A percentile compares a stretch with the other conserved stretches of the same genome.
phyloP scores from a whole-genome alignment of 2,888 invertebrate genomes.

The Troides helena region DNA sequence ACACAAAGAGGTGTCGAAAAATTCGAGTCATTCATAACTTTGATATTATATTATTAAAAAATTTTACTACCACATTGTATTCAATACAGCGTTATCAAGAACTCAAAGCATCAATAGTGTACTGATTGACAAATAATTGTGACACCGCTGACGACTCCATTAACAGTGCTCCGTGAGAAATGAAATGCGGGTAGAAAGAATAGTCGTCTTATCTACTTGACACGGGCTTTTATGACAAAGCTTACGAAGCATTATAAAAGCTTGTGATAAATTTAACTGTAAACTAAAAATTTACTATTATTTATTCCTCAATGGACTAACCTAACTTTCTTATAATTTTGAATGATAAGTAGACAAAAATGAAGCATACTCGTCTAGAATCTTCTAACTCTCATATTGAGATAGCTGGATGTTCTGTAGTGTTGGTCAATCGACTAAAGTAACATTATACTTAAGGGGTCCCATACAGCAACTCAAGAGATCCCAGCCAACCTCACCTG shows the following conservation, averaged over 20 bases:
- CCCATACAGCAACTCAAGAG: too few relatives aligned
- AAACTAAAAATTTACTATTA: too few relatives aligned
- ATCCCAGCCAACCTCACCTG: too few relatives aligned
- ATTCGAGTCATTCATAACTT: conserved; percentile 10
- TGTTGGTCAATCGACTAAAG: too few relatives aligned
- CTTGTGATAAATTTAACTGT: background rate
- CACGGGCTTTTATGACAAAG: conserved; percentile 15
- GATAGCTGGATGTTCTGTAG: too few relatives aligned
- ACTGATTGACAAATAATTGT: conserved; percentile 8
- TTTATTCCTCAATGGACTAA: too few relatives aligned
- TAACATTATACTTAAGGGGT: too few relatives aligned
- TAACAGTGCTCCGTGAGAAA: conserved; percentile 26
- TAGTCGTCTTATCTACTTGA: conserved; percentile 16
- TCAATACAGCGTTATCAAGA: background rate
- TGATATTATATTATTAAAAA: conserved; percentile 16
- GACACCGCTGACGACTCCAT: conserved; percentile 14
- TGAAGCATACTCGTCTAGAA: too few relatives aligned
- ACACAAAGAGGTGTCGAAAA: conserved; percentile 5
- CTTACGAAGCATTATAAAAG: background rate
- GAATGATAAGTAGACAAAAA: too few relatives aligned
- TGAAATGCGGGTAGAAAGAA: conserved; percentile 24
- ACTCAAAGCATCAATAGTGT: conserved; percentile 19
- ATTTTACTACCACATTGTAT: conserved; percentile 13
- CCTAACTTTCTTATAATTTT: too few relatives aligned
- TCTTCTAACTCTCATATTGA: too few relatives aligned